phyloP scores from a whole-genome alignment of 2,888 invertebrate species.

The Pristionchus mayeri region DNA sequence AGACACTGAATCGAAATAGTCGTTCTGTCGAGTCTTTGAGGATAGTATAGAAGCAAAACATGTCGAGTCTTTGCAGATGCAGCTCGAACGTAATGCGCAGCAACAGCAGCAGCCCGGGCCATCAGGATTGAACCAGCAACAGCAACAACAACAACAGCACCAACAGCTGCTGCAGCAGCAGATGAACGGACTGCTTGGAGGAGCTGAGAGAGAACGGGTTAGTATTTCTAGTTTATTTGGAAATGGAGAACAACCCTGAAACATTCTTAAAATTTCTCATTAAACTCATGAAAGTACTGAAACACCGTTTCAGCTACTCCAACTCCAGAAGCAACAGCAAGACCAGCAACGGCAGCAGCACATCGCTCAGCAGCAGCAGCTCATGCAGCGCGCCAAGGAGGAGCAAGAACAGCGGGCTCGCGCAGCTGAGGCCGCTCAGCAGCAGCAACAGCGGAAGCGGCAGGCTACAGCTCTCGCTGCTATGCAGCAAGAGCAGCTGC shows the following conservation, averaged over 20 bases:
- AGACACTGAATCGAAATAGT: no score
- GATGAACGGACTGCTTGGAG: conserved; percentile 1
- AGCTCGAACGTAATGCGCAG: conserved; percentile 47
- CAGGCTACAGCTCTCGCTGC: neutral
- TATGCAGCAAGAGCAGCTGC: neutral
- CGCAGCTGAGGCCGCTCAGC: neutral
- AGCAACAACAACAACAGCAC: neutral
- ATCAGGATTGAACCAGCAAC: neutral
- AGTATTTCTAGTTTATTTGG: neutral
- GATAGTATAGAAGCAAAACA: neutral
- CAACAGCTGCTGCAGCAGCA: neutral
- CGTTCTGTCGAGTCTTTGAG: no score
- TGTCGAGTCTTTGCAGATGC: conserved; percentile 49
- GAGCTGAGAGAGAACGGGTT: neutral
- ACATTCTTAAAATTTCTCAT: neutral
- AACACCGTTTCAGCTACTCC: neutral
- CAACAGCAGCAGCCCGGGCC: conserved; percentile 24
- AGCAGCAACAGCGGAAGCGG: conserved; percentile 3
- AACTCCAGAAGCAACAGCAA: conserved; percentile 7
- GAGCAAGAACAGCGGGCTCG: conserved; percentile 11
- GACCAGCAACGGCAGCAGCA: conserved; percentile 47
- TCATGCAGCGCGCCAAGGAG: neutral
- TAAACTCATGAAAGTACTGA: neutral
- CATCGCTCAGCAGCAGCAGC: neutral
- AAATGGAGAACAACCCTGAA: no score